Evolutionary conservation across 2,113 vertebrate genomes (phyloP), one percentile per base, ranked within the genome.

Genomic region (Chionodraco myersi): DNA sequence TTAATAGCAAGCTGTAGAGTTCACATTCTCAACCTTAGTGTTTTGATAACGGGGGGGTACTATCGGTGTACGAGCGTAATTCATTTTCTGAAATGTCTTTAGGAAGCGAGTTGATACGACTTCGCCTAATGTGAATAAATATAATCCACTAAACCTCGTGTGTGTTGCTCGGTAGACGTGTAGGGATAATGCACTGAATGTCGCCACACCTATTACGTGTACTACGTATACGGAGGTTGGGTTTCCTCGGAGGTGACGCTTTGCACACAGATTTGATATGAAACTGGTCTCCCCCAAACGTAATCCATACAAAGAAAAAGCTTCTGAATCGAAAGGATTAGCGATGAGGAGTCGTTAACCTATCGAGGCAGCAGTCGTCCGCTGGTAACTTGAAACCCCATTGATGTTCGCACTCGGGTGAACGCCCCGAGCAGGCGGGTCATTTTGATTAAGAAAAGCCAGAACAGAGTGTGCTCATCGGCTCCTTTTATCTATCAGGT

Each of bases 21-120:
- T 80, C 45, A 63, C 70, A 74, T 85, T 81, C 80, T 82, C 48
- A 23, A n/a, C 79, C 77, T 84, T 36, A 70, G 70, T 81, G 82
- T 83, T 82, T 66, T 84, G 57, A 77, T 76, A 80, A 62, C 58
- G 64, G 65, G 30, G 12, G 54, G 47, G 69, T 72, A 45, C 1
- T 64, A 26, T 74, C 63, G 54, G 44, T 5, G 4, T 34, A 76
- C 63, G 6, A 51, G 21, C 34, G 14, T 18, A 69, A 34, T 63
- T 16, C 26, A 18, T 59, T 8, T 36, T 7, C 12, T 60, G 10
- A 62, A 4, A 41, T 48, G 3, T 52, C 30, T 72, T 7, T 14
- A 76, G 49, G 41, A 57, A 34, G 54, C 30, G 4, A 7, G 51
- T 36, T 54, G 10, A 54, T 5, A 2, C 3, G 16, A 14, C 12